Evolutionary conservation across 2,113 vertebrate genomes (phyloP), one percentile per base, ranked within the genome.

Genomic region (Butastur rufipennis): DNA sequence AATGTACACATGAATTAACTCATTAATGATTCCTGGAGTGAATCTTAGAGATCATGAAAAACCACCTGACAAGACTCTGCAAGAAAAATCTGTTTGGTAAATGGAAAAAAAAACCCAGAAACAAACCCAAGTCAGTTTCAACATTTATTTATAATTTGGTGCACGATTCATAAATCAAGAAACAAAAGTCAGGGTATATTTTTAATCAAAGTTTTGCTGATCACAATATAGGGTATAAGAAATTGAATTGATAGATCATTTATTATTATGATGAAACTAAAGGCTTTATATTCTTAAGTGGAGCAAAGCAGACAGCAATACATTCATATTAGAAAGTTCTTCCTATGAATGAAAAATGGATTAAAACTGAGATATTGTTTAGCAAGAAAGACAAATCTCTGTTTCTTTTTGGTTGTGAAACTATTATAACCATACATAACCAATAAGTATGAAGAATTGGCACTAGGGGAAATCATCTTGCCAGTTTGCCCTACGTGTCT

Each of bases 321-420:
- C 31, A 8, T 90, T 97, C 67, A 45, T 70, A 92, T 68, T 75
- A 91, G 72, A 53, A 81, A 65, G 72, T 72, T 96, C 84, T 94
- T 92, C 91, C 75, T 95, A 86, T 84, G 95, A 95, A 93, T 63
- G 45, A 97, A 96, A 97, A 96, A 88, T 74, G 58, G 95, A 93
- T 89, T 92, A 95, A 95, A 96, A 59, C 48, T 91, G 97, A 98
- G 95, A 70, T 96, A 80, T 25, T 74, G 59, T 87, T 97, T 88
- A 74, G 88, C 61, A 93, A 68, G 90, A 67, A 50, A 42, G 88
- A 92, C 74, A 88, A 97, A 96, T 83, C 70, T 67, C 4, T 81
- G 74, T 83, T 90, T 96, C 55, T 87, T 93, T 95, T 94, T 87
- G 78, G 62, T 84, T 81, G n/a, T 50, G 90, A 74, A 80, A 81